Percentiles rank a stretch among this genome's conserved stretches.
Evolutionary conservation across 2,113 vertebrate genomes (phyloP).

Genomic region (Scophthalmus maximus): DNA sequence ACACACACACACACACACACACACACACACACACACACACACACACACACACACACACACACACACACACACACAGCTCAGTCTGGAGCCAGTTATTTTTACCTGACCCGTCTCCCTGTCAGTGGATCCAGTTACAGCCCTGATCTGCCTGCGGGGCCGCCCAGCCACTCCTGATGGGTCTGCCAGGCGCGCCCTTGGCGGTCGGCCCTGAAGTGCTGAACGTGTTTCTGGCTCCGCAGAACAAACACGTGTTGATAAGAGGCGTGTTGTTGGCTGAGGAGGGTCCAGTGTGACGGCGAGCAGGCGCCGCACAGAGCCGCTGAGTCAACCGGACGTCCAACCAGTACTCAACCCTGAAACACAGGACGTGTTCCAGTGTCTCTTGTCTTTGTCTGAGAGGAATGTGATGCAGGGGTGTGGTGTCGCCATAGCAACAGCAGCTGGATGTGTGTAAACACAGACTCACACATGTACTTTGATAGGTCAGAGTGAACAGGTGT

Average conservation of each 20-base stretch:
- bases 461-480: background rate
- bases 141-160: slow-evolving; percentile 2
- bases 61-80: background rate
- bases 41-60: too few species aligned
- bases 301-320: too few species aligned
- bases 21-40: too few species aligned
- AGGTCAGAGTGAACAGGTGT: background rate
- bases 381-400: background rate
- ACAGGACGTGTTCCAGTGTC: background rate
- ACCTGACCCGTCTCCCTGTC: slow-evolving; percentile 41
- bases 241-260: slow-evolving; percentile 15
- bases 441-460: background rate
- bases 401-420: slow-evolving; percentile 2
- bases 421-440: background rate
- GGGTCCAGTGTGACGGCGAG: background rate
- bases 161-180: slow-evolving; percentile 30
- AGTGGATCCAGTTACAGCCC: slow-evolving; percentile 41
- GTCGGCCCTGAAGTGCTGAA: background rate
- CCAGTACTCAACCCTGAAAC: background rate
- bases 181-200: background rate
- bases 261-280: background rate
- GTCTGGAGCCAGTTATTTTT: slow-evolving; percentile 46
- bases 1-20: too few species aligned
- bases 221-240: slow-evolving; percentile 20
- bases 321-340: too few species aligned